Base-by-base conservation (phyloP, 2,888 invertebrate species). In the Heliconius sara region DNA sequence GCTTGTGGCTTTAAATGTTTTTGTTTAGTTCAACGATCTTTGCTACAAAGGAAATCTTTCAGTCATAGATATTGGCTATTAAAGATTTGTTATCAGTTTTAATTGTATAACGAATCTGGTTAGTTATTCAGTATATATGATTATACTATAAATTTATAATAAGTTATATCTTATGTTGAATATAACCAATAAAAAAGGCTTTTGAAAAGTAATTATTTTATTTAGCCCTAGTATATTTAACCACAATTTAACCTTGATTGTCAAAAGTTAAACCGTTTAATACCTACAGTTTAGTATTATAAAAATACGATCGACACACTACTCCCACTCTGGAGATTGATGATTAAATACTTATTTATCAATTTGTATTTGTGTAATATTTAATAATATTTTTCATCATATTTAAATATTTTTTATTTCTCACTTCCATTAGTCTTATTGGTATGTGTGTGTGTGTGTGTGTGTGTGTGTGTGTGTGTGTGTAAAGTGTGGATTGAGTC, bases 51-150 rank as follows among this genome's bases (percentile, higher is more conserved):
- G 34, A 73, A 73, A 73, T 72, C 30, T 30, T 57, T 30, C 12
- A 57, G 30, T 30, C 30, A 30, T 27, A 30, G 52, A 52, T 72
- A 72, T 57, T 57, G 57, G n/a, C 22, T 57, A 57, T 72, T 30
- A 57, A n/a, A 57, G 73, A 73, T 57, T 72, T 60, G 57, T 73
- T 57, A 73, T 73, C 57, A 57, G n/a, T 34, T 60, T n/a, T 60
- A 73, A 57, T 73, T 57, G 57, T 34, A n/a, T 13, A 9, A n/a
- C n/a, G 7, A 57, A n/a, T 27, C 22, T n/a, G 6, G n/a, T 25
- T 25, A 25, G 13, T 43, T 34, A 34, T 39, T 39, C 0, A 39
- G 10, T 22, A 68, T 34, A 34, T 22, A 67, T 34, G 16, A 34
- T n/a, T 12, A 60, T 60, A 60, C 3, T 60, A n/a, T 60, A 60